Percentiles rank a stretch among this genome's conserved stretches.
These are phyloP conservation scores for Dromas ardeola DNA, from an alignment of 2,113 vertebrate species.

Conservation along the genomic window DNA sequence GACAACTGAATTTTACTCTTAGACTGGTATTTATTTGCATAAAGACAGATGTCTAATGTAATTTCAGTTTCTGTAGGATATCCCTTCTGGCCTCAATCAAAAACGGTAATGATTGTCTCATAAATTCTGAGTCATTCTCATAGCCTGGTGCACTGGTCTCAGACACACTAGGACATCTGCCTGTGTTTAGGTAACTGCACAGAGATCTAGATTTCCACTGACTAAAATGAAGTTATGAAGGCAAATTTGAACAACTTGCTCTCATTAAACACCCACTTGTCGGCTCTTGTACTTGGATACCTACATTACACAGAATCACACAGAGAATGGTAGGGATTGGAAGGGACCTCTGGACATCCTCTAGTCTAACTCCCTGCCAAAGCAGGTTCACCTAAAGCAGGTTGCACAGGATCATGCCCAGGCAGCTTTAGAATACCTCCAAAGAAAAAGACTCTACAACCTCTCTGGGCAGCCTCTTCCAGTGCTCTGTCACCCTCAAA, in stretches of 20 bases:
- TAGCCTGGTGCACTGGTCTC: neutral
- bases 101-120: neutral
- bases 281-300: neutral
- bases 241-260: neutral
- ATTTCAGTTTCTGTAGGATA: neutral
- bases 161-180: neutral
- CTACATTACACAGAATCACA: neutral
- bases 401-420: neutral
- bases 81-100: neutral
- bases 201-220: neutral
- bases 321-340: neutral
- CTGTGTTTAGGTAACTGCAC: neutral
- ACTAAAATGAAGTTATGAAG: neutral
- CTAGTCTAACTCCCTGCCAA: neutral
- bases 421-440: neutral
- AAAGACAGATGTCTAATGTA: neutral
- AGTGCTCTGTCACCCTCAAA: neutral
- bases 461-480: neutral
- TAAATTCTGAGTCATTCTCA: neutral
- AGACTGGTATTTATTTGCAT: neutral
- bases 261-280: neutral
- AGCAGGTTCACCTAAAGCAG: neutral
- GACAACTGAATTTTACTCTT: neutral
- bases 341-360: neutral
- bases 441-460: neutral